Conservation (phyloP, 2,888 invertebrate genomes). For the Trichogramma evanescens region DNA sequence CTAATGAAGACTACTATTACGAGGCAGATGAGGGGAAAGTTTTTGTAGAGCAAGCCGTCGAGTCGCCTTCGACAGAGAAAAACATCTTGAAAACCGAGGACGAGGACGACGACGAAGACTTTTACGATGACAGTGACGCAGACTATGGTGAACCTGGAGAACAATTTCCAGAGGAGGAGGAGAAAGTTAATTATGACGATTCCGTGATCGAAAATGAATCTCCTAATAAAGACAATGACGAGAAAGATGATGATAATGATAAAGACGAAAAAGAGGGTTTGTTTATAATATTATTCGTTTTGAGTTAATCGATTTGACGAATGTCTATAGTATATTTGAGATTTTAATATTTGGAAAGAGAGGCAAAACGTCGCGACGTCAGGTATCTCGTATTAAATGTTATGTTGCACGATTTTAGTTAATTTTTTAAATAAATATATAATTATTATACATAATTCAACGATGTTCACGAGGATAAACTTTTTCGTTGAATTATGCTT, state of each 20-base stretch:
- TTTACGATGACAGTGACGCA: constrained; percentile 26
- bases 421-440: no score
- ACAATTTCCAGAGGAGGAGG: constrained; percentile 4
- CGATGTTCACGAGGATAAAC: no score
- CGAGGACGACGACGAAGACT: constrained; percentile 13
- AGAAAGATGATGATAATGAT: constrained; percentile 9
- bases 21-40: neutral
- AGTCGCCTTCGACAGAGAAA: neutral
- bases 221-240: neutral
- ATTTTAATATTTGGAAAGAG: no score
- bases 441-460: no score
- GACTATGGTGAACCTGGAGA: constrained; percentile 16
- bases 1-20: neutral
- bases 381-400: no score
- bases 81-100: neutral
- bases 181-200: constrained; percentile 8
- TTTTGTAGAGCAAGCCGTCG: no score
- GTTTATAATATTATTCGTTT: neutral
- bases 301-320: no score
- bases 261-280: neutral
- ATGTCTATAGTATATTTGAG: no score
- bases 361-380: no score
- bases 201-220: constrained; percentile 1
- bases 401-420: no score
- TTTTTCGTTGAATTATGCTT: no score